phyloP scores from a whole-genome alignment of 2,797 vertebrate genomes.

The Gadopsis marmoratus region DNA sequence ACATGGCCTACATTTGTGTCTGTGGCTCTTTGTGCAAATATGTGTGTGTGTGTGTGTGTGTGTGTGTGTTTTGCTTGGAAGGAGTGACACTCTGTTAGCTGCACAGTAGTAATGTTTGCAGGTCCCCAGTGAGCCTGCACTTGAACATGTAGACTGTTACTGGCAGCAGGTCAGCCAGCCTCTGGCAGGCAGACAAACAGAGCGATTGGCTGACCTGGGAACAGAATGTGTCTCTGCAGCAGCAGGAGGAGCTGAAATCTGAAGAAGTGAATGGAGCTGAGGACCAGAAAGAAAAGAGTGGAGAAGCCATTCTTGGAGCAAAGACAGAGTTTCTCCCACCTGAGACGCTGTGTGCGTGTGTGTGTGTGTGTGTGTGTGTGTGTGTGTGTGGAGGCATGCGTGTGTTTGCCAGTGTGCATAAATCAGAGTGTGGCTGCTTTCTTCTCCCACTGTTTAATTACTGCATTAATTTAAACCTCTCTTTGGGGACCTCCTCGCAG shows the following conservation, averaged over 20 bases:
- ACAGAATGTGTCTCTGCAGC: constrained; percentile 52
- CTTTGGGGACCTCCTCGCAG: constrained; percentile 68
- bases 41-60: constrained; percentile 16
- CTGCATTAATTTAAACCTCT: constrained; percentile 82
- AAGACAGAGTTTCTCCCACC: constrained; percentile 57
- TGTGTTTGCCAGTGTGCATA: constrained; percentile 66
- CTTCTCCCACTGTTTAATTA: constrained; percentile 78
- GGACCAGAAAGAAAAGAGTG: constrained; percentile 43
- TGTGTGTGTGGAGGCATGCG: constrained; percentile 28
- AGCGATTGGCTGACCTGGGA: constrained; percentile 53
- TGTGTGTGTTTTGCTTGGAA: constrained; percentile 34
- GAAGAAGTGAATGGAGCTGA: constrained; percentile 47
- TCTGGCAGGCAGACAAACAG: constrained; percentile 57
- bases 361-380: constrained; percentile 26
- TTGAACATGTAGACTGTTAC: constrained; percentile 54
- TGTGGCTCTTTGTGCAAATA: constrained; percentile 27
- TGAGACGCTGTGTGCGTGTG: constrained; percentile 28
- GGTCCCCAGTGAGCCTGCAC: constrained; percentile 67
- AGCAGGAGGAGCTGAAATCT: constrained; percentile 40
- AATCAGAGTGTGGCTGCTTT: constrained; percentile 76
- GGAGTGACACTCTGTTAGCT: constrained; percentile 38
- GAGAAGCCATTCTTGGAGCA: constrained; percentile 69
- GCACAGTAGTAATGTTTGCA: constrained; percentile 57
- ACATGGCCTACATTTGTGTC: constrained; percentile 22
- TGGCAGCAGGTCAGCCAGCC: constrained; percentile 59